phyloP scores from a whole-genome alignment of 1,140 invertebrate genomes.

The Glossosoma conforme region DNA sequence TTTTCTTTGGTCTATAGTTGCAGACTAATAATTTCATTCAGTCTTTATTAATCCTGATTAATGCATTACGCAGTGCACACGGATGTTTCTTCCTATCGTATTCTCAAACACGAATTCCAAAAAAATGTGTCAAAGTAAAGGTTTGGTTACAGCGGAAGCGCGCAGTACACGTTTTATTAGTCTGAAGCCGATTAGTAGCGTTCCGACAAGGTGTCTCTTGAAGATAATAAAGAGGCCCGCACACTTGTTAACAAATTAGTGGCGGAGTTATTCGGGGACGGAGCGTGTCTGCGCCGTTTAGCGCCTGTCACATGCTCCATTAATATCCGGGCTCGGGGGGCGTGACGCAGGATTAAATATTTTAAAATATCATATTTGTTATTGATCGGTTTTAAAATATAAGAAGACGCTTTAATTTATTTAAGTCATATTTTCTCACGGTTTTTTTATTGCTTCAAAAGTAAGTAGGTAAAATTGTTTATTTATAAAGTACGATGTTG shows the following conservation, averaged over 20 bases:
- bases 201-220: constrained; percentile 19
- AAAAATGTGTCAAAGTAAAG: no score
- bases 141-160: no score
- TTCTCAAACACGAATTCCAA: no score
- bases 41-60: no score
- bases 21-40: no score
- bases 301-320: constrained; percentile 30
- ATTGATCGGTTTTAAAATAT: neutral
- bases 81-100: no score
- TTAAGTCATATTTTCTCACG: neutral
- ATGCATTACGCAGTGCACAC: no score
- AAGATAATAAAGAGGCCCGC: constrained; percentile 24
- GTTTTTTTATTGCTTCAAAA: neutral
- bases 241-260: constrained; percentile 48
- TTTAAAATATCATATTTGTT: neutral
- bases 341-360: neutral
- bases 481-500: no score
- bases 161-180: no score
- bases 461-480: no score
- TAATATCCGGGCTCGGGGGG: constrained; percentile 26
- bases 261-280: constrained; percentile 32
- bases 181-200: constrained; percentile 12
- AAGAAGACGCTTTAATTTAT: neutral
- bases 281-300: constrained; percentile 34
- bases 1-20: no score